phyloP scores from a whole-genome alignment of 1,140 invertebrate genomes.

The Drosophila oshimai region DNA sequence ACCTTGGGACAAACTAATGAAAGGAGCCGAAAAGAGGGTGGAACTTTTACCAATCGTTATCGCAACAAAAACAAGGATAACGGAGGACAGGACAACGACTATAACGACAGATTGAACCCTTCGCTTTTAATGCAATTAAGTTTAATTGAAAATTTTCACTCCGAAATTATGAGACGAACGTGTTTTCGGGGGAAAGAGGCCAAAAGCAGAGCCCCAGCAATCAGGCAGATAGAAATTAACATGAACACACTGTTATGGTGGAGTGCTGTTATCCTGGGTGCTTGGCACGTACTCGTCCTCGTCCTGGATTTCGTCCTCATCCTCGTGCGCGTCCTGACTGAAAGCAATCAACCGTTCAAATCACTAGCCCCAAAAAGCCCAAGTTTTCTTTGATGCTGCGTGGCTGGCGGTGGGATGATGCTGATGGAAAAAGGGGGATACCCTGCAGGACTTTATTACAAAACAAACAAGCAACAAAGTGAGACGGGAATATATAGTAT shows the following conservation, averaged over 20 bases:
- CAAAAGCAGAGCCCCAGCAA: conserved; percentile 40
- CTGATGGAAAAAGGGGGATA: conserved; percentile 4
- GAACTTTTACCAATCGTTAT: conserved; percentile 11
- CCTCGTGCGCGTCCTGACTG: conserved; percentile 17
- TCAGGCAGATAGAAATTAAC: conserved; percentile 78
- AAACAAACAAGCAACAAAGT: conserved; percentile 62
- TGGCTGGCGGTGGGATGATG: conserved; percentile 15
- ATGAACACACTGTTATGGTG: conserved; percentile 54
- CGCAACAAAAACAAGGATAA: conserved; percentile 23
- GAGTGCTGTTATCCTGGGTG: conserved; percentile 49
- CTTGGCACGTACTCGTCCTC: conserved; percentile 63
- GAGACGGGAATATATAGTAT: conserved; percentile 5
- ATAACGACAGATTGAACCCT: conserved; percentile 80
- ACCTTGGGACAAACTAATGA: conserved; percentile 43
- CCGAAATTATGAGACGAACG: conserved; percentile 77
- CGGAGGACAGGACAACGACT: conserved; percentile 24
- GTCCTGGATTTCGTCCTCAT: background rate
- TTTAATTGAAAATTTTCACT: conserved; percentile 82
- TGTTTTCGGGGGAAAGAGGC: conserved; percentile 32
- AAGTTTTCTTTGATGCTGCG: conserved; percentile 74
- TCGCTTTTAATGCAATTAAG: conserved; percentile 81
- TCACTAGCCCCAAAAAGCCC: conserved; percentile 74
- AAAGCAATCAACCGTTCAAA: conserved; percentile 79
- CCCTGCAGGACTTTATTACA: conserved; percentile 70
- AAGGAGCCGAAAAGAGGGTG: background rate